Conservation (phyloP, 2,797 vertebrate genomes). For the Phoebastria nigripes region DNA sequence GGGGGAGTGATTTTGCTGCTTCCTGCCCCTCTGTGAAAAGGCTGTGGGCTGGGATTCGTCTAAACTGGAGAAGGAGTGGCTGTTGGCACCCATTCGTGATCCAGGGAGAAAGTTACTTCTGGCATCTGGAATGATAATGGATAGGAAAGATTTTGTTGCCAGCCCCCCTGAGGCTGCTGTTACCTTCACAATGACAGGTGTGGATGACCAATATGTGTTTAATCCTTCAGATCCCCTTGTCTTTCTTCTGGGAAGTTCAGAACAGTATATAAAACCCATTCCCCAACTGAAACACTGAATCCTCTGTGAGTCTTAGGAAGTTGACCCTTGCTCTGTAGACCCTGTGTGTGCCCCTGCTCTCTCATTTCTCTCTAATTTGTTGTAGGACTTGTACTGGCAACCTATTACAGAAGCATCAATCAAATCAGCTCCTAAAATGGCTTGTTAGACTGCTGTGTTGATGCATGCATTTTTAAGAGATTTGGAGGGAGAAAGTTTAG, state of each 20-base stretch:
- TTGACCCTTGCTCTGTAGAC: slow-evolving; percentile 44
- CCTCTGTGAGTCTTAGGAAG: slow-evolving; percentile 25
- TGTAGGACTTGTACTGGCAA: slow-evolving; percentile 46
- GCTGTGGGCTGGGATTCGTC: background rate
- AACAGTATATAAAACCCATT: slow-evolving; percentile 8
- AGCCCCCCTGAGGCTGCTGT: background rate
- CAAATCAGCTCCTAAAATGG: slow-evolving; percentile 41
- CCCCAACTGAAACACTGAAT: background rate
- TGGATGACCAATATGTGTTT: slow-evolving; percentile 15
- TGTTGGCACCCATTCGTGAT: background rate
- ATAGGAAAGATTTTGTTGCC: background rate
- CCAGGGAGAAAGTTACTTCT: background rate
- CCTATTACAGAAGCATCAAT: slow-evolving; percentile 61
- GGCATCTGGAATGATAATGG: background rate
- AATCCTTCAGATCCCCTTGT: background rate
- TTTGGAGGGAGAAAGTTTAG: background rate
- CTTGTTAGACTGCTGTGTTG: background rate
- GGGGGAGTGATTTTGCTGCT: background rate
- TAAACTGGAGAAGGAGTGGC: background rate
- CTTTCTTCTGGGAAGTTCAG: background rate
- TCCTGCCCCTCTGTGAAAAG: background rate
- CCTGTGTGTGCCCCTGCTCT: background rate
- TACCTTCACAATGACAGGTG: slow-evolving; percentile 5
- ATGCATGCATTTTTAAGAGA: slow-evolving; percentile 28
- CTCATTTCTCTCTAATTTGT: slow-evolving; percentile 56